These are phyloP conservation scores for Triplophysa rosa DNA, from an alignment of 2,113 vertebrate species.

Conservation along the genomic window DNA sequence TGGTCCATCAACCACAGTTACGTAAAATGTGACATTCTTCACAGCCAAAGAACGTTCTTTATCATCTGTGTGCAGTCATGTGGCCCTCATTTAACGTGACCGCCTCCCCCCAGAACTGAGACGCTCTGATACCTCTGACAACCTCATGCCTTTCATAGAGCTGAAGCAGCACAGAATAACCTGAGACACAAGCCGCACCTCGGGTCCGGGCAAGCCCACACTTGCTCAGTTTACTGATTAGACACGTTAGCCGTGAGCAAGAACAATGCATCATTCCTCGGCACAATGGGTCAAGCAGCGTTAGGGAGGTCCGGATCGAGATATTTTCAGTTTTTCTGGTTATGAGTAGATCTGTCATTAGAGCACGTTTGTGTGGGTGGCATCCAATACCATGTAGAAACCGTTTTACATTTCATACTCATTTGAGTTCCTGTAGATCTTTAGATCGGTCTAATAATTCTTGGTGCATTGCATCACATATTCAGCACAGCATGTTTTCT, in stretches of 20 bases:
- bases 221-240: slow-evolving; percentile 72
- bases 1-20: background rate
- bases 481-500: background rate
- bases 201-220: slow-evolving; percentile 63
- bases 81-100: slow-evolving; percentile 5
- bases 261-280: slow-evolving; percentile 67
- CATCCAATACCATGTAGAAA: slow-evolving; percentile 6
- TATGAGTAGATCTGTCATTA: slow-evolving; percentile 34
- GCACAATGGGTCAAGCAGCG: slow-evolving; percentile 38
- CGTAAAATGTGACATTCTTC: background rate
- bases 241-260: slow-evolving; percentile 66
- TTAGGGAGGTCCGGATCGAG: slow-evolving; percentile 37
- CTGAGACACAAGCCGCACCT: slow-evolving; percentile 57
- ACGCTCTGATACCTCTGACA: slow-evolving; percentile 14
- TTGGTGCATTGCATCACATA: background rate
- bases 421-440: background rate
- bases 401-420: background rate
- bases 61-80: slow-evolving; percentile 10
- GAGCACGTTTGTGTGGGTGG: slow-evolving; percentile 12
- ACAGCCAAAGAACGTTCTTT: background rate
- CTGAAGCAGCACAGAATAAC: slow-evolving; percentile 48
- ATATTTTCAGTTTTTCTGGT: slow-evolving; percentile 25
- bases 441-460: background rate
- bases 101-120: background rate
- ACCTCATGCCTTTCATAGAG: slow-evolving; percentile 38